Evolutionary conservation across 2,888 invertebrate genomes (phyloP).

Genomic region (Conomelus anceps): DNA sequence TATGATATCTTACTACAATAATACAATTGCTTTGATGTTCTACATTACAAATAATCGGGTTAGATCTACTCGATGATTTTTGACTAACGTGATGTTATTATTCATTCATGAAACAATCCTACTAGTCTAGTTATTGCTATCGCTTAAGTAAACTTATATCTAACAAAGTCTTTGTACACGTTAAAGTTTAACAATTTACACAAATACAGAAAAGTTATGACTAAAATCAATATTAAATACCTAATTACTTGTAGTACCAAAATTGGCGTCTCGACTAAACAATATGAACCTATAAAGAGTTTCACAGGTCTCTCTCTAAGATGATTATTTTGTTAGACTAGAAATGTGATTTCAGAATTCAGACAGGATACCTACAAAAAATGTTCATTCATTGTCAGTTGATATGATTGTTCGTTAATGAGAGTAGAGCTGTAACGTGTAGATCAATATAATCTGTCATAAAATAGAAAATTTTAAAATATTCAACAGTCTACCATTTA

Average conservation of each 20-base stretch:
- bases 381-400: too few relatives aligned
- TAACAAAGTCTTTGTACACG: neutral
- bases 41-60: neutral
- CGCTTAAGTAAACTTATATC: neutral
- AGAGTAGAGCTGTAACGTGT: too few relatives aligned
- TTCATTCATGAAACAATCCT: neutral
- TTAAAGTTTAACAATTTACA: neutral
- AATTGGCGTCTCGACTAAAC: neutral
- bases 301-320: neutral
- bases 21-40: neutral
- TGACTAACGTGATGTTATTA: neutral
- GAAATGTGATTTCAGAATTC: neutral
- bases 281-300: too few relatives aligned
- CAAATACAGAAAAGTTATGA: neutral
- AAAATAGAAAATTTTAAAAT: too few relatives aligned
- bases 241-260: neutral
- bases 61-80: neutral
- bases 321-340: neutral
- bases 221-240: neutral
- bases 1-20: neutral
- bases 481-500: too few relatives aligned
- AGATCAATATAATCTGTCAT: too few relatives aligned
- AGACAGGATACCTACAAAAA: neutral
- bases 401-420: neutral
- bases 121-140: neutral